Evolutionary conservation across 2,113 vertebrate species (phyloP).

Genomic region (Limnothrissa miodon): DNA sequence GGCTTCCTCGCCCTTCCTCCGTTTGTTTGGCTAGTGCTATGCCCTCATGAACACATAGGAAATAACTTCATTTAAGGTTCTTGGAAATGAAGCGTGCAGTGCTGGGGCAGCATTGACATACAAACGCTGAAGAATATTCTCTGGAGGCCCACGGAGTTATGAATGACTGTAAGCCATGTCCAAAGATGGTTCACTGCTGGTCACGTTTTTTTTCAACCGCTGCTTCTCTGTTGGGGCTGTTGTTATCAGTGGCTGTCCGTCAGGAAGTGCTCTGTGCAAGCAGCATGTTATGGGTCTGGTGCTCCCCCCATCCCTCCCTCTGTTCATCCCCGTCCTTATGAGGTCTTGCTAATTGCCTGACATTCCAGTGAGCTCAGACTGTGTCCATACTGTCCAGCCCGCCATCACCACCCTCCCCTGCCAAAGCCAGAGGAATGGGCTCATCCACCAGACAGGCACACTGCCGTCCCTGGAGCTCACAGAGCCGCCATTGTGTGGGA

Average conservation of each 20-base stretch:
- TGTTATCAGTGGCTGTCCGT: not conserved
- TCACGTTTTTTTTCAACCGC: not conserved
- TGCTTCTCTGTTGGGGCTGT: not conserved
- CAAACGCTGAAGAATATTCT: not conserved
- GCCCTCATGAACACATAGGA: not conserved
- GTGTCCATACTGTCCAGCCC: not conserved
- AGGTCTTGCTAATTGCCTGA: not conserved
- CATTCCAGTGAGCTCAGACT: constrained; percentile 10
- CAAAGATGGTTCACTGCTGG: not conserved
- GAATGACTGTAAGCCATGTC: too few species aligned
- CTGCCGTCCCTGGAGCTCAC: not conserved
- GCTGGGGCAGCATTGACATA: not conserved
- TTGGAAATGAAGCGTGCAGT: constrained; percentile 16
- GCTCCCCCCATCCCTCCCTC: not conserved
- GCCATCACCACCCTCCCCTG: not conserved
- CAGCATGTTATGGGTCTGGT: not conserved
- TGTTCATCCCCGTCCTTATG: not conserved
- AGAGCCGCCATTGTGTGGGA: not conserved
- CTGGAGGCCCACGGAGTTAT: too few species aligned
- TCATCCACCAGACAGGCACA: not conserved
- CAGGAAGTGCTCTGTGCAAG: not conserved
- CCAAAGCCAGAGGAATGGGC: not conserved
- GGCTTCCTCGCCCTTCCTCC: not conserved
- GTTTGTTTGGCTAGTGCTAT: not conserved
- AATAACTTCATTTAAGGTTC: constrained; percentile 28